Percentiles rank a stretch among this genome's conserved stretches.
Evolutionary conservation across 2,888 invertebrate genomes (phyloP).

Genomic region (Diaphora mendica): DNA sequence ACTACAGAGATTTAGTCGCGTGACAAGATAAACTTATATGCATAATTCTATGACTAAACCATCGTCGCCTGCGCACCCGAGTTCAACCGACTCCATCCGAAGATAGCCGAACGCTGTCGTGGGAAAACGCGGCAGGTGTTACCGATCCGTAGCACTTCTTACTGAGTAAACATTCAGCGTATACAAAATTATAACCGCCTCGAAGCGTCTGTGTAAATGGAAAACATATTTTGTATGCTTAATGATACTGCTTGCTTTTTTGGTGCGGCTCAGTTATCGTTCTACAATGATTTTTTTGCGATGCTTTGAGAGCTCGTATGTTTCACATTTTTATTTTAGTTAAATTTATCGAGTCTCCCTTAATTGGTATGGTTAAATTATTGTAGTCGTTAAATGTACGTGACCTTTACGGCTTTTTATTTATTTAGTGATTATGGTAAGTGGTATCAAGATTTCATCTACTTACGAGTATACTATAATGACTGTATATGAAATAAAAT

Average conservation of each 20-base stretch:
- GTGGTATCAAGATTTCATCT: conserved; percentile 37
- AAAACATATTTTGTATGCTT: conserved; percentile 87
- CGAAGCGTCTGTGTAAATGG: conserved; percentile 85
- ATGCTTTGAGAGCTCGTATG: conserved; percentile 63
- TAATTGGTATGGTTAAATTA: conserved; percentile 76
- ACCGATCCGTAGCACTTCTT: conserved; percentile 84
- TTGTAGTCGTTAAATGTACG: conserved; percentile 63
- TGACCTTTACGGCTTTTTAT: conserved; percentile 62
- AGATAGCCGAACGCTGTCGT: conserved; percentile 76
- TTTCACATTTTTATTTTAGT: conserved; percentile 71
- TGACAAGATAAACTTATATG: conserved; percentile 57
- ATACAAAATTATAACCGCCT: conserved; percentile 86
- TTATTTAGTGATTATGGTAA: conserved; percentile 52
- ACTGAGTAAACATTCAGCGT: conserved; percentile 85
- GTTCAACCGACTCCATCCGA: conserved; percentile 66
- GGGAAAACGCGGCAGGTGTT: conserved; percentile 86
- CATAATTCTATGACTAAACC: conserved; percentile 56
- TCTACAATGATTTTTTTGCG: conserved; percentile 75
- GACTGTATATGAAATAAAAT: not conserved
- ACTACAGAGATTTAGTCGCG: conserved; percentile 68
- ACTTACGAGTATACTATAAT: conserved; percentile 21
- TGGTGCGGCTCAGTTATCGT: conserved; percentile 79
- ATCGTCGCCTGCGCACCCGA: conserved; percentile 60
- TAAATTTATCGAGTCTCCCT: conserved; percentile 74
- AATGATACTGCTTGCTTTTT: conserved; percentile 85